Evolutionary conservation across 2,888 invertebrate species (phyloP), one percentile per base, ranked within the genome.

Genomic region (Microchrysa polita): DNA sequence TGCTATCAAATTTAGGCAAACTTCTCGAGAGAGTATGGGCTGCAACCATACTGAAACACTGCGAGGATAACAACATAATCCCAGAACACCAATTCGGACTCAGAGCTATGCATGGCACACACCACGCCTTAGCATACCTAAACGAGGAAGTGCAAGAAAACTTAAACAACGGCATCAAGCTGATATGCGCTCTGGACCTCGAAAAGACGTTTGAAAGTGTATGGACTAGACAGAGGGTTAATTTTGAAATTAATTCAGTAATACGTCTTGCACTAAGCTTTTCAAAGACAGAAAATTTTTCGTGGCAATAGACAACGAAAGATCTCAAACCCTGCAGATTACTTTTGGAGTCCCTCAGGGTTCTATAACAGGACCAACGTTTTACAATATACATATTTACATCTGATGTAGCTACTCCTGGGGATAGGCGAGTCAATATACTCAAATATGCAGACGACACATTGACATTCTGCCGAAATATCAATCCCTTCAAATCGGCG

Each of bases 1-100:
- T 78, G 0, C 76, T 78, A 0, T 74, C 78, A 0, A 63, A 77
- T 1, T 20, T 78, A 0, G 77, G 78, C 0, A 77, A 77, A 34
- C 18, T 77, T 1, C 7, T 73, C 2, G 76, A 75, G 22, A 67
- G 22, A 18, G 1, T 63, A 1, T 16, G 74, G 0, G 16, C 69
- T 0, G n/a, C 73, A 22, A 12, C 61, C 0, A 23, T 74, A 10
- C 40, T 14, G 0, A 0, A 14, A 10, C 40, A 65, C 5, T 40
- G 34, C 4, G 5, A 48, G 1, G 65, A 73, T 9, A 34, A 42
- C 1, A 48, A 44, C 1, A 20, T 69, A 1, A 53, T 71, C n/a
- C 23, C 69, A 16, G 12, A 52, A 1, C 27, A 69, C 34, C 69
- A 69, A 12, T 69, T 69, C 16, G 71, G 71, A 1, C 57, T 71